Evolutionary conservation across 2,113 vertebrate species (phyloP).

Genomic region (Raja brachyura): DNA sequence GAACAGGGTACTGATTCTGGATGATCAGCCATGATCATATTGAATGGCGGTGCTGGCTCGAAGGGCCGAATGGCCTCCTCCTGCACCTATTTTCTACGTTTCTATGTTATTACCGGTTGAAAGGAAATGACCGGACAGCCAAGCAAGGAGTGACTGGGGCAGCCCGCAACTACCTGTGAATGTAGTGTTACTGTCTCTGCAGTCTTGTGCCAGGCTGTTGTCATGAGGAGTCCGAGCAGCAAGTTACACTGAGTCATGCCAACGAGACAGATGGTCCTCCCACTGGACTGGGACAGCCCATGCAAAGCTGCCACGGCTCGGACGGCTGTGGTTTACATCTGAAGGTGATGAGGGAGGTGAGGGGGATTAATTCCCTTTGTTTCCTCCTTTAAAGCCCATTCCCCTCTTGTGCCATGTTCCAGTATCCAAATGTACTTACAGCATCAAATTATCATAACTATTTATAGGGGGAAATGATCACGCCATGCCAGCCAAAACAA

Average conservation of each 20-base stretch:
- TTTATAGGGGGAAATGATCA: no score
- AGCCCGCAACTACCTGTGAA: neutral
- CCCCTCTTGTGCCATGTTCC: neutral
- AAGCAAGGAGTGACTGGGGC: neutral
- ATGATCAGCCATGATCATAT: no score
- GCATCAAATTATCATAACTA: no score
- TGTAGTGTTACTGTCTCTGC: neutral
- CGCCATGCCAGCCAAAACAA: no score
- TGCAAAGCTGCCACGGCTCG: neutral
- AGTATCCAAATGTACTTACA: neutral
- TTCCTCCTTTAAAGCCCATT: neutral
- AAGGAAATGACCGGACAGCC: neutral
- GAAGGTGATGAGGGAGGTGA: neutral
- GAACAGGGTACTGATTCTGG: no score
- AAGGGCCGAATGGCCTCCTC: no score
- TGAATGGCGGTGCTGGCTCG: no score
- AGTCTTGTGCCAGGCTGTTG: neutral
- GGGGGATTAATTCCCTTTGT: neutral
- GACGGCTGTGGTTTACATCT: neutral
- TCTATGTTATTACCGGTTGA: neutral
- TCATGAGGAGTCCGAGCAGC: slow-evolving; percentile 1
- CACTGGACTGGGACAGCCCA: neutral
- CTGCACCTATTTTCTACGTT: no score
- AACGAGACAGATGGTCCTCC: slow-evolving; percentile 18
- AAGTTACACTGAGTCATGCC: slow-evolving; percentile 13